Evolutionary conservation across 1,140 invertebrate species (phyloP).

Genomic region (Euwallacea similis): DNA sequence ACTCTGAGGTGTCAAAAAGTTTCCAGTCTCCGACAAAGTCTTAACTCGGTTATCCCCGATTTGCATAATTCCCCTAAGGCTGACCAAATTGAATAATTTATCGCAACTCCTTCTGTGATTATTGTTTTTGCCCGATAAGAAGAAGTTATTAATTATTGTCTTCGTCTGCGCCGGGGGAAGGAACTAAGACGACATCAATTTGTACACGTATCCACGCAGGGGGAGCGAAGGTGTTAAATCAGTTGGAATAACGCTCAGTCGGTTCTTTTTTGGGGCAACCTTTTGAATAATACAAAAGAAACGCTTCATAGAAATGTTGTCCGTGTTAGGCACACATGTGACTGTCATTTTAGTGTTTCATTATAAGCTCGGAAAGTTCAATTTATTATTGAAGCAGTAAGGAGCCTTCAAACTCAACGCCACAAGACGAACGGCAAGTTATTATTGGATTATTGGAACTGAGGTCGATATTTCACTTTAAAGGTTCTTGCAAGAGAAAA

Average conservation of each 20-base stretch:
- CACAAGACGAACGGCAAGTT: constrained; percentile 13
- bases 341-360: too few species aligned
- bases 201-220: too few species aligned
- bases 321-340: too few species aligned
- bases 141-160: too few species aligned
- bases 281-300: too few species aligned
- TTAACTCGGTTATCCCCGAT: constrained; percentile 11
- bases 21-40: constrained; percentile 2
- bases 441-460: constrained; percentile 11
- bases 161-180: too few species aligned
- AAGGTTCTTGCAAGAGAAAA: background rate
- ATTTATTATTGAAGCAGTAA: background rate
- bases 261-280: too few species aligned
- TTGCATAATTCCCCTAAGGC: background rate
- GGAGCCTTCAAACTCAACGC: constrained; percentile 9
- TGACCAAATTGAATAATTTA: constrained; percentile 12
- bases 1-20: constrained; percentile 3
- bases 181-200: too few species aligned
- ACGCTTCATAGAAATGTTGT: too few species aligned
- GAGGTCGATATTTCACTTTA: constrained; percentile 12
- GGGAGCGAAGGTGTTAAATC: too few species aligned
- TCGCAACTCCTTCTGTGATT: background rate
- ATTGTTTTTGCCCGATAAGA: background rate
- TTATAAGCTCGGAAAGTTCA: too few species aligned
- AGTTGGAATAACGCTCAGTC: too few species aligned